Conservation (phyloP, 2,113 vertebrate genomes). For the Danionella cerebrum region DNA sequence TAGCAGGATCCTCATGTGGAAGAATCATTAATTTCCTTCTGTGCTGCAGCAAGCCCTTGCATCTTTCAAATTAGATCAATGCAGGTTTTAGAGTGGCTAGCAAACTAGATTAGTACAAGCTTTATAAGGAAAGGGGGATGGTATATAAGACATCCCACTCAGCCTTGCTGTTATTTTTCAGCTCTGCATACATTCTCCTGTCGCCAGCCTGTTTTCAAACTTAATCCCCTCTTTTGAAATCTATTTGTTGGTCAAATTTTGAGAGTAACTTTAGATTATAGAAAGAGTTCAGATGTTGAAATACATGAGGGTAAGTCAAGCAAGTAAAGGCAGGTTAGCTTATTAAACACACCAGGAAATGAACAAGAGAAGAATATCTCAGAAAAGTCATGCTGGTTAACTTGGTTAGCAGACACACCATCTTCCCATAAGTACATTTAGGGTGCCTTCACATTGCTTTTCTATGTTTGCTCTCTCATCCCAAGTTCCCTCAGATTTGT, state of each 20-base stretch:
- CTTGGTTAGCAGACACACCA: conserved; percentile 14
- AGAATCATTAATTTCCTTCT: neutral
- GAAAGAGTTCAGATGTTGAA: neutral
- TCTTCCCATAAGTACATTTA: neutral
- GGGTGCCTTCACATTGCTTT: too few relatives aligned
- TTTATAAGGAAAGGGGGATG: neutral
- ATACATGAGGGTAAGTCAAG: conserved; percentile 34
- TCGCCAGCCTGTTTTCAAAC: neutral
- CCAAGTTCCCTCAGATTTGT: too few relatives aligned
- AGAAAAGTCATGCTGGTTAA: conserved; percentile 15
- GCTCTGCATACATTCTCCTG: neutral
- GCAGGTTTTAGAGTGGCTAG: conserved; percentile 2
- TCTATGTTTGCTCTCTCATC: too few relatives aligned
- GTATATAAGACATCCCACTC: neutral
- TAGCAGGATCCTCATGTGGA: neutral
- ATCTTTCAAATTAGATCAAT: conserved; percentile 9
- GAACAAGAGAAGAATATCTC: conserved; percentile 19
- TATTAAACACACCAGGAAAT: conserved; percentile 33
- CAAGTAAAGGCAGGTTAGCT: conserved; percentile 51
- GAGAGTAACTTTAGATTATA: too few relatives aligned
- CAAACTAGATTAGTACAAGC: conserved; percentile 1
- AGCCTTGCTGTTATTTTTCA: neutral
- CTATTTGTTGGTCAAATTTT: too few relatives aligned
- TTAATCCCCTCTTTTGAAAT: neutral
- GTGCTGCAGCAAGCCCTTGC: neutral